Evolutionary conservation across 1,140 invertebrate species (phyloP).

Genomic region (Rhopalosiphum maidis): DNA sequence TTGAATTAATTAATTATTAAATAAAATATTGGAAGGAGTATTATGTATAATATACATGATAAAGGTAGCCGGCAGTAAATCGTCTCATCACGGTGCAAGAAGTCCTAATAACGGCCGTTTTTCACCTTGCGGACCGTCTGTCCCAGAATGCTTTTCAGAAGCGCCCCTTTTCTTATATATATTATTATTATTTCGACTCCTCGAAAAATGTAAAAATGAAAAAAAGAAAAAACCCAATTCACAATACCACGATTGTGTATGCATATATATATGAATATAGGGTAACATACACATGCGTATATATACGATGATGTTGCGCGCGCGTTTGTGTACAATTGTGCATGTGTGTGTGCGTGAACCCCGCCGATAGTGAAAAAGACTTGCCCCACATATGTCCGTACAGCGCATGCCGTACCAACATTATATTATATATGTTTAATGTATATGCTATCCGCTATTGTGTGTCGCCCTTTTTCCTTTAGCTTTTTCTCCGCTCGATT

Average conservation of each 20-base stretch:
- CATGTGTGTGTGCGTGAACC: not conserved
- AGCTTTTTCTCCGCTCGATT: conserved; percentile 25
- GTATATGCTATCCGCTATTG: conserved; percentile 44
- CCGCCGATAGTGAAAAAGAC: conserved; percentile 28
- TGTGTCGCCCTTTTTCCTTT: conserved; percentile 52
- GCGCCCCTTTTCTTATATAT: not conserved
- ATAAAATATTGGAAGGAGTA: not conserved
- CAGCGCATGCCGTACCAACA: not conserved
- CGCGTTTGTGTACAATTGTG: not conserved
- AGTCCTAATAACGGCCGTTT: conserved; percentile 55
- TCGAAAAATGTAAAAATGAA: not conserved
- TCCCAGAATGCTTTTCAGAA: not conserved
- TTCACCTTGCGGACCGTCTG: conserved; percentile 30
- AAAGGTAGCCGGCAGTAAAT: conserved; percentile 14
- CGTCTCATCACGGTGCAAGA: not conserved
- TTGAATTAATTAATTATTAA: not conserved
- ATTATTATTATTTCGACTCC: conserved; percentile 48
- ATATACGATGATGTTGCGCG: not conserved
- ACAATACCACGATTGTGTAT: not conserved
- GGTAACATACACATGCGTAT: not conserved
- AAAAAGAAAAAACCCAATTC: not conserved
- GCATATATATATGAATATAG: not conserved
- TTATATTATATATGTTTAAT: conserved; percentile 4
- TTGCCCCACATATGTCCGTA: conserved; percentile 24
- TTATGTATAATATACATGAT: not conserved